phyloP scores from a whole-genome alignment of 2,113 vertebrate species.

The Ardeotis arabs region DNA sequence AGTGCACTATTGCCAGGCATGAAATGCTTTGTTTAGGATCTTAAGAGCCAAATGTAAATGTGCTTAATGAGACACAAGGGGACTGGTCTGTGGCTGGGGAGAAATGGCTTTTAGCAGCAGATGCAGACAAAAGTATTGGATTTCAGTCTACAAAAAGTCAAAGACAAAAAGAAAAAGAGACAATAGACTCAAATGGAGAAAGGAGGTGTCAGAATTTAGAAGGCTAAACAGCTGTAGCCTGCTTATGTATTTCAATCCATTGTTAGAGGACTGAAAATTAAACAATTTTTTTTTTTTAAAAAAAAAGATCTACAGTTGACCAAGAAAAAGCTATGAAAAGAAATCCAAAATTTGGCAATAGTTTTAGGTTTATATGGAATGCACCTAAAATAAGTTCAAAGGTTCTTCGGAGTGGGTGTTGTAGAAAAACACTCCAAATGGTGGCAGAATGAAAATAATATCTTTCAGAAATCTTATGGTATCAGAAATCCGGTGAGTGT shows the following conservation, averaged over 20 bases:
- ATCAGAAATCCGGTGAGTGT: conserved; percentile 33
- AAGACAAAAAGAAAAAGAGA: conserved; percentile 71
- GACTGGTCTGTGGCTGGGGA: conserved; percentile 65
- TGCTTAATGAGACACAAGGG: conserved; percentile 81
- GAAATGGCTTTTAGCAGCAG: conserved; percentile 79
- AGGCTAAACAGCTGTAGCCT: conserved; percentile 66
- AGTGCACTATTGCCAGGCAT: conserved; percentile 65
- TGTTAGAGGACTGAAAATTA: conserved; percentile 51
- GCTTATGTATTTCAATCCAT: conserved; percentile 51
- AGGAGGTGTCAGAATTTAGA: conserved; percentile 69
- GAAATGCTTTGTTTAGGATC: conserved; percentile 75
- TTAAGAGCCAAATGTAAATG: conserved; percentile 83
- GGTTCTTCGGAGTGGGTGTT: neutral
- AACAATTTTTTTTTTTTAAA: too few species aligned
- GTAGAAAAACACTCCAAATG: conserved; percentile 45
- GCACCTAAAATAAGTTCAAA: neutral
- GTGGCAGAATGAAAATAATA: conserved; percentile 36
- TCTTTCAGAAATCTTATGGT: neutral
- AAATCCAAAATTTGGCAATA: neutral
- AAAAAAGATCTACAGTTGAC: neutral
- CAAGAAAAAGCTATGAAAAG: neutral
- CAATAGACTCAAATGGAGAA: conserved; percentile 36
- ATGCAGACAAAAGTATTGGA: conserved; percentile 80
- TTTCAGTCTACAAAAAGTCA: conserved; percentile 78
- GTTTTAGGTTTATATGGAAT: neutral